These are phyloP conservation scores for Setophaga petechia DNA, from an alignment of 2,113 vertebrate species.

Conservation along the genomic window DNA sequence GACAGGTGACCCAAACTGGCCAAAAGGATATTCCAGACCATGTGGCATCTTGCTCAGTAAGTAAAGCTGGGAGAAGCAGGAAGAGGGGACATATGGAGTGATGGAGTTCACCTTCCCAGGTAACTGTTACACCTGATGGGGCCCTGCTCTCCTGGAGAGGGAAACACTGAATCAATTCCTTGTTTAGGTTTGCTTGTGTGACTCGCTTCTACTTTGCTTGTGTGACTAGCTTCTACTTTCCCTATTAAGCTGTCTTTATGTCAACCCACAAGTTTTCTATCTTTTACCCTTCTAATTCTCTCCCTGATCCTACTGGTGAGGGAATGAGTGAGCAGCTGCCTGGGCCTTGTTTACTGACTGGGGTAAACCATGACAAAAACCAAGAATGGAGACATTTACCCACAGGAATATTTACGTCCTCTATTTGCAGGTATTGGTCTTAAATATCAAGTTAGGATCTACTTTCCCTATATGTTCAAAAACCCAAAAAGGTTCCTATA, in stretches of 20 bases:
- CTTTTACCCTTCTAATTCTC: neutral
- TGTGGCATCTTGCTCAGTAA: neutral
- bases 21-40: neutral
- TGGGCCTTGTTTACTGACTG: neutral
- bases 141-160: neutral
- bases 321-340: neutral
- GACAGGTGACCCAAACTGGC: neutral
- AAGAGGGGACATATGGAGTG: fast-evolving
- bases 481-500: neutral
- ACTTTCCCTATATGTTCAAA: neutral
- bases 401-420: neutral
- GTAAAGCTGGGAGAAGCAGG: neutral
- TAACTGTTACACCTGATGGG: neutral
- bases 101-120: neutral
- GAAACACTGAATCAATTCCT: neutral
- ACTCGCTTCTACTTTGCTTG: neutral
- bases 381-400: neutral
- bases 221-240: neutral
- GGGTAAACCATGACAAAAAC: neutral
- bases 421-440: neutral
- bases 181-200: neutral
- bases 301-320: too few species aligned
- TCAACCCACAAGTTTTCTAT: neutral
- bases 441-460: neutral
- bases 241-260: neutral